Evolutionary conservation across 2,888 invertebrate genomes (phyloP), one percentile per base, ranked within the genome.

Genomic region (Caenorhabditis angaria): DNA sequence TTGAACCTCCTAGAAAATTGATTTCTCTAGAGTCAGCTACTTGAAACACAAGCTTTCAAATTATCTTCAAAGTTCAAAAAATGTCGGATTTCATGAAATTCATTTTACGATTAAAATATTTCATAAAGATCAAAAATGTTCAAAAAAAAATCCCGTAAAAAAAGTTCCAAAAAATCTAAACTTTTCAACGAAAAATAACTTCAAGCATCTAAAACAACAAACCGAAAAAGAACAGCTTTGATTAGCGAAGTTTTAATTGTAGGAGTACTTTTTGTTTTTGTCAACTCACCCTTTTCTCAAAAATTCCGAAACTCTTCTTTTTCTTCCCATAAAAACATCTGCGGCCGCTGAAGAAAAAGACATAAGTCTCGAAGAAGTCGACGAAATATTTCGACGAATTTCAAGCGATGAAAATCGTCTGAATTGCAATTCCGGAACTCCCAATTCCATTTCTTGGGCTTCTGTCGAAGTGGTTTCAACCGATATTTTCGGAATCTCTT

Each of bases 71-170:
- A n/a, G n/a, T n/a, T n/a, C n/a, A n/a, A n/a, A n/a, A n/a, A n/a
- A n/a, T n/a, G n/a, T n/a, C n/a, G n/a, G n/a, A n/a, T n/a, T n/a
- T n/a, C n/a, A n/a, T n/a, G n/a, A n/a, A n/a, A n/a, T n/a, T n/a
- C n/a, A n/a, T n/a, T n/a, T n/a, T n/a, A n/a, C n/a, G n/a, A n/a
- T n/a, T n/a, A n/a, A n/a, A n/a, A n/a, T n/a, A n/a, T n/a, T n/a
- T n/a, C n/a, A n/a, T n/a, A n/a, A n/a, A n/a, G n/a, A n/a, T n/a
- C n/a, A n/a, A n/a, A n/a, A n/a, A n/a, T n/a, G n/a, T n/a, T n/a
- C n/a, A 91, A 94, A 90, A 41, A 25, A 20, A 5, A 47, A 20
- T 59, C 24, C 6, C 8, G n/a, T 20, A 28, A 3, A 29, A 28
- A 6, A 28, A 10, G 18, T 56, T 22, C 24, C n/a, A n/a, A 20